Conservation (phyloP, 2,113 vertebrate species). For the Scomber scombrus region DNA sequence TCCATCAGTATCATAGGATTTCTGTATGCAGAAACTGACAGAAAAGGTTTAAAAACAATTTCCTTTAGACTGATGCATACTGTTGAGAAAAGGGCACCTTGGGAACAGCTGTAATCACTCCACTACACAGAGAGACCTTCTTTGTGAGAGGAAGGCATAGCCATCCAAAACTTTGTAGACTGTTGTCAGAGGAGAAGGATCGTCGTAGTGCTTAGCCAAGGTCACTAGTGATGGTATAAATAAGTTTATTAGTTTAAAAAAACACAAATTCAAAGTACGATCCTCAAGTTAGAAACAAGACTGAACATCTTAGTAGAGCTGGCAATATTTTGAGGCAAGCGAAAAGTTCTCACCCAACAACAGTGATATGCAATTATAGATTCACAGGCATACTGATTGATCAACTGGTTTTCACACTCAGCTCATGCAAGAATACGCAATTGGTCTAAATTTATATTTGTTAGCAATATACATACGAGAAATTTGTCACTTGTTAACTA, state of each 20-base stretch:
- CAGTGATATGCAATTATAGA: constrained; percentile 7
- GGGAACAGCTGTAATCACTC: constrained; percentile 40
- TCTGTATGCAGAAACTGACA: constrained; percentile 34
- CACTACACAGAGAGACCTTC: neutral
- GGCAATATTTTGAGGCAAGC: neutral
- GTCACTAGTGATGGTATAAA: neutral
- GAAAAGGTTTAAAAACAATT: constrained; percentile 38
- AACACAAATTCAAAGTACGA: neutral
- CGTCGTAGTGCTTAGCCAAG: constrained; percentile 15
- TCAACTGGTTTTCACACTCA: constrained; percentile 3
- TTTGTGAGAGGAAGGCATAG: constrained; percentile 25
- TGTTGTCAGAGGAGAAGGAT: constrained; percentile 20
- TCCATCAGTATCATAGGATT: constrained; percentile 29
- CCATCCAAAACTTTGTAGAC: constrained; percentile 20
- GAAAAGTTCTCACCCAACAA: constrained; percentile 17
- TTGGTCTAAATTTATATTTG: neutral
- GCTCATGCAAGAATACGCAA: constrained; percentile 3
- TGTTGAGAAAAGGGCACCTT: constrained; percentile 52
- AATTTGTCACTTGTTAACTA: constrained; percentile 3
- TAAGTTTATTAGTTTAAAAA: neutral
- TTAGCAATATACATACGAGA: neutral
- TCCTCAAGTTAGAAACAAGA: neutral
- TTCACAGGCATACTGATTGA: constrained; percentile 17
- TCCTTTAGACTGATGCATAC: constrained; percentile 32
- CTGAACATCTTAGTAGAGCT: neutral